phyloP scores from a whole-genome alignment of 1,140 invertebrate genomes.

The Kradibia gibbosae region DNA sequence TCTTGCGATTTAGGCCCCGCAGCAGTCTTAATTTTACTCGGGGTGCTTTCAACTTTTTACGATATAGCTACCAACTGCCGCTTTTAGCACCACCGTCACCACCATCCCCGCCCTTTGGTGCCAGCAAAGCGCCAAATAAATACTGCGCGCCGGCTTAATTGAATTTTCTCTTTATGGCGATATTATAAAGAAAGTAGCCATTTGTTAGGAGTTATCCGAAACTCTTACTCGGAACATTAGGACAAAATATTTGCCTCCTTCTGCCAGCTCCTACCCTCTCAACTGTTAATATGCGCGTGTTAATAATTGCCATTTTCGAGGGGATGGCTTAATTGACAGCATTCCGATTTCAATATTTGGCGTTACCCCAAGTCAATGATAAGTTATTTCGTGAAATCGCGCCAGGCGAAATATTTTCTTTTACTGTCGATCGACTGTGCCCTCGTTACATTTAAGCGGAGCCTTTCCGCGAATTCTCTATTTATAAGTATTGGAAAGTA shows the following conservation, averaged over 20 bases:
- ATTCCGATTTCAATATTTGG: background rate
- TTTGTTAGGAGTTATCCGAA: background rate
- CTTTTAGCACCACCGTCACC: too few species aligned
- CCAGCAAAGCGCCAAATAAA: conserved; percentile 6
- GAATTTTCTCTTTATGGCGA: conserved; percentile 22
- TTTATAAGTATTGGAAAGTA: background rate
- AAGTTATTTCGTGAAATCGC: background rate
- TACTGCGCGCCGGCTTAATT: background rate
- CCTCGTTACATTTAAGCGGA: rapidly evolving
- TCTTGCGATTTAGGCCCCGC: conserved; percentile 28
- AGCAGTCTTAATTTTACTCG: background rate
- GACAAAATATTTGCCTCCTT: background rate
- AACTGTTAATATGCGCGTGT: background rate
- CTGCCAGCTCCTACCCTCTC: background rate
- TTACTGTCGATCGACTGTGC: background rate
- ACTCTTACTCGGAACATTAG: background rate
- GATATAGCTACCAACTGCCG: background rate
- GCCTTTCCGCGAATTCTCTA: background rate
- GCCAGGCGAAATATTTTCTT: background rate
- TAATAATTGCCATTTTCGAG: background rate
- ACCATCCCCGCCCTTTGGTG: background rate
- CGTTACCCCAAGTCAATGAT: background rate
- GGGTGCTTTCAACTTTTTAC: background rate
- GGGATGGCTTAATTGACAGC: background rate
- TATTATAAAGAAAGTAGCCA: conserved; percentile 29